Percentiles rank a stretch among this genome's conserved stretches.
Conservation (phyloP, 2,888 invertebrate species). For the Thecocarcelia acutangulata region DNA sequence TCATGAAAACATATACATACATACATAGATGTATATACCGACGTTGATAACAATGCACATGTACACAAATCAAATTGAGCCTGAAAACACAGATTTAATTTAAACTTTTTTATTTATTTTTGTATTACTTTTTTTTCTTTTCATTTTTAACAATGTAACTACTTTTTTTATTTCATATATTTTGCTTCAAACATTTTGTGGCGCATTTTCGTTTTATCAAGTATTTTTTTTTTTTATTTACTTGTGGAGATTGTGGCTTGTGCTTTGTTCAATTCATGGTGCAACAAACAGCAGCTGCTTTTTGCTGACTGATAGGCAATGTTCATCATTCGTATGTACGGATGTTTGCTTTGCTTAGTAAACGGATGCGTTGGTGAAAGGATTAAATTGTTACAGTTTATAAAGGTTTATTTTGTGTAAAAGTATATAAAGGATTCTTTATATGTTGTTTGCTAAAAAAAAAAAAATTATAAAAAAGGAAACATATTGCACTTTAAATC, state of each 20-base stretch:
- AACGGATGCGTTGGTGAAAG: slow-evolving; percentile 59
- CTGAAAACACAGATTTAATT: slow-evolving; percentile 81
- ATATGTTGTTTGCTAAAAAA: slow-evolving; percentile 12
- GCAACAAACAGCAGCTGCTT: slow-evolving; percentile 64
- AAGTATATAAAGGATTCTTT: slow-evolving; percentile 33
- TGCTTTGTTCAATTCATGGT: slow-evolving; percentile 45
- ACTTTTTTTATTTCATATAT: slow-evolving; percentile 55
- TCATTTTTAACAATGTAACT: slow-evolving; percentile 56
- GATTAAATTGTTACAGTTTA: slow-evolving; percentile 66
- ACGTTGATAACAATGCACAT: slow-evolving; percentile 26
- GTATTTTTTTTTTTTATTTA: slow-evolving; percentile 34
- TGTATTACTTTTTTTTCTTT: not conserved
- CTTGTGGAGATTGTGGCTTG: slow-evolving; percentile 64
- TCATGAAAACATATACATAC: not conserved
- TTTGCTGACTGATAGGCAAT: slow-evolving; percentile 29
- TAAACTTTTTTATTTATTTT: slow-evolving; percentile 70
- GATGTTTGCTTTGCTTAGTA: slow-evolving; percentile 3
- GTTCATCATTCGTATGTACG: slow-evolving; percentile 6
- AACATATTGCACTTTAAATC: slow-evolving; percentile 32
- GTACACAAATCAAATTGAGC: slow-evolving; percentile 77
- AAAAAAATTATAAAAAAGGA: slow-evolving; percentile 12
- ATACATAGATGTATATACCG: not conserved
- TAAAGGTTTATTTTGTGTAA: slow-evolving; percentile 43
- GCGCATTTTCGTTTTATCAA: slow-evolving; percentile 57
- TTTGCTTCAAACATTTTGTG: slow-evolving; percentile 56